Evolutionary conservation across 2,113 vertebrate species (phyloP), one percentile per base, ranked within the genome.

Genomic region (Corydoras maculifer): DNA sequence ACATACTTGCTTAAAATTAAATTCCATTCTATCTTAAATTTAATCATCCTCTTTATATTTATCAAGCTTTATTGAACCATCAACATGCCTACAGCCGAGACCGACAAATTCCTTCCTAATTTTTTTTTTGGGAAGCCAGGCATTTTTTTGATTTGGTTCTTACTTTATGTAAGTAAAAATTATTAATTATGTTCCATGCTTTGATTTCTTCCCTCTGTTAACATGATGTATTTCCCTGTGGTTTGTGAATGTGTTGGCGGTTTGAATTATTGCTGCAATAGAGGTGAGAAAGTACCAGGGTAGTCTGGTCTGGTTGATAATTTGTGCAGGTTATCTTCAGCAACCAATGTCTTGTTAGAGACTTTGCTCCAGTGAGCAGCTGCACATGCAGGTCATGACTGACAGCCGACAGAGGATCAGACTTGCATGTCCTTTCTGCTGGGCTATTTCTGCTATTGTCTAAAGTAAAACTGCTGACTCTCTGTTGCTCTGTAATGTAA

Each of bases 361-460:
- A 78, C 80, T 35, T 35, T 50, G 57, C 55, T 53, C 70, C 79
- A 72, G 74, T 68, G 70, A 78, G 76, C 72, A 77, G 74, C 80
- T 43, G 77, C 78, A 72, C 82, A 78, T 73, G 54, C 76, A 68
- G 55, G 73, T 69, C 65, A 70, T 57, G 57, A 55, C 74, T 87
- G 88, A 85, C 84, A 85, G 80, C 77, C 87, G 84, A 87, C 83
- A 83, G 79, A 80, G 73, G 77, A 69, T 77, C 73, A 64, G 76
- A 77, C 71, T 73, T 61, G 63, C 14, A 62, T 67, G 59, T 49
- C 74, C 70, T n/a, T 57, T n/a, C 54, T 57, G 51, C 51, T 53
- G 51, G 5, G 9, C 9, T 57, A n/a, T n/a, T 57, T 57, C 14
- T n/a, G 14, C 54, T 57, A 43, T 43, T 43, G 35, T 43, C 35